Percentiles rank a stretch among this genome's conserved stretches.
These are phyloP conservation scores for Sylvia borin DNA, from an alignment of 2,797 vertebrate species.

Conservation along the genomic window DNA sequence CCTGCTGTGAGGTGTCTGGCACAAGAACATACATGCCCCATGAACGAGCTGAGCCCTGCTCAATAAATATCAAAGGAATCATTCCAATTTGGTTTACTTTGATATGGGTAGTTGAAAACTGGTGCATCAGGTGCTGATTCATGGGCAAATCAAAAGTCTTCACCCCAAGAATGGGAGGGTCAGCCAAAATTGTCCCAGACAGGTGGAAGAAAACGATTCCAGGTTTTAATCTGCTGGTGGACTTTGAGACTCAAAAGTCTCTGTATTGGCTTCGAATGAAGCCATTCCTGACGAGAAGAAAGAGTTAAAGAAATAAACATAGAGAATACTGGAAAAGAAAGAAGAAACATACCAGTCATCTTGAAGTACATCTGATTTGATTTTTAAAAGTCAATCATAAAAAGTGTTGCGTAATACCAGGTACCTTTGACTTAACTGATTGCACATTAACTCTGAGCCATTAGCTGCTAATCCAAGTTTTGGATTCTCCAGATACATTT, in stretches of 20 bases:
- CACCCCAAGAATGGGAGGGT: background rate
- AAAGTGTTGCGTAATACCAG: background rate
- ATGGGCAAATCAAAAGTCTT: background rate
- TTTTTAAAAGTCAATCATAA: background rate
- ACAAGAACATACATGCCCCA: fast-evolving
- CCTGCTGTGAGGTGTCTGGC: background rate
- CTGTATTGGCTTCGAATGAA: background rate
- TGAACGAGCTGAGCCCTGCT: background rate
- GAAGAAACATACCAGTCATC: background rate
- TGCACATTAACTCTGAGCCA: background rate
- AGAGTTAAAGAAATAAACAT: background rate
- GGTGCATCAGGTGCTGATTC: background rate
- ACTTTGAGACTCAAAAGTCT: background rate
- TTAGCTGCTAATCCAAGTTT: background rate
- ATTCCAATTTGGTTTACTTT: background rate
- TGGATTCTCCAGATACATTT: background rate
- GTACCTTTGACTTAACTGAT: background rate
- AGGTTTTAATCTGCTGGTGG: background rate
- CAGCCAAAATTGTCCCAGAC: background rate
- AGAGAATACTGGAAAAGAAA: background rate
- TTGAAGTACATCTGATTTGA: background rate
- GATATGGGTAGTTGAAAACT: background rate
- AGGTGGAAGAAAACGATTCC: background rate
- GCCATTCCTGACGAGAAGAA: background rate
- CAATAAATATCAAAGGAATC: background rate